A percentile compares a stretch with the other conserved stretches of the same genome.
Conservation (phyloP, 2,797 vertebrate species). For the Chaenodraco wilsoni region DNA sequence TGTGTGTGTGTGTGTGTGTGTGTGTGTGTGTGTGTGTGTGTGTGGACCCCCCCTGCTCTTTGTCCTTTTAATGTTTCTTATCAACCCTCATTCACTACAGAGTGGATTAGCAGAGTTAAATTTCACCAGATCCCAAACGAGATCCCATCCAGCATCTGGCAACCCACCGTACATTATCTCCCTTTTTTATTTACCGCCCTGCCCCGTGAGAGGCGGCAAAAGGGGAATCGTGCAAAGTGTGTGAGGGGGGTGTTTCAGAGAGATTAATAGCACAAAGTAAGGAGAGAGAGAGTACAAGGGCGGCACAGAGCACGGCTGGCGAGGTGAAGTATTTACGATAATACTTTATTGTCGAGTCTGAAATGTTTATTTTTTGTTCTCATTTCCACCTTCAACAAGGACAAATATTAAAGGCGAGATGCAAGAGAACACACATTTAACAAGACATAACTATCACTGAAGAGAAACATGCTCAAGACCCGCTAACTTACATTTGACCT, state of each 20-base stretch:
- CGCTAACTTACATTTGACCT: too few species aligned
- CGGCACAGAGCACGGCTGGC: constrained; percentile 11
- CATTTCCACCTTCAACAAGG: too few species aligned
- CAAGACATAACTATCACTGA: too few species aligned
- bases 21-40: constrained; percentile 27
- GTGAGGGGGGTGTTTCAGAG: constrained; percentile 17
- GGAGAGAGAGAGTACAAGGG: constrained; percentile 34
- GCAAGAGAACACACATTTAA: too few species aligned
- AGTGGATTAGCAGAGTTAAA: constrained; percentile 75
- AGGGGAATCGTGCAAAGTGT: constrained; percentile 19
- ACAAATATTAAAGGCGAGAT: too few species aligned
- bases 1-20: constrained; percentile 24
- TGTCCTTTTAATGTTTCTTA: constrained; percentile 63
- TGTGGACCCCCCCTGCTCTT: constrained; percentile 52
- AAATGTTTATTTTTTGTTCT: too few species aligned
- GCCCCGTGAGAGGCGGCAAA: constrained; percentile 38
- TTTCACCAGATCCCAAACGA: constrained; percentile 74
- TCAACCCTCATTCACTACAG: constrained; percentile 56
- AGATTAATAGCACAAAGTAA: constrained; percentile 55
- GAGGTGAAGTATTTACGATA: constrained; percentile 22
- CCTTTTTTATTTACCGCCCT: constrained; percentile 47
- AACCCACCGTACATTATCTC: constrained; percentile 31
- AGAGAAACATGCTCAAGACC: too few species aligned
- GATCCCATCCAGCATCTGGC: constrained; percentile 77
- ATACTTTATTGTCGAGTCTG: too few species aligned